phyloP scores from a whole-genome alignment of 2,113 vertebrate genomes.

The Amblyornis subalaris region DNA sequence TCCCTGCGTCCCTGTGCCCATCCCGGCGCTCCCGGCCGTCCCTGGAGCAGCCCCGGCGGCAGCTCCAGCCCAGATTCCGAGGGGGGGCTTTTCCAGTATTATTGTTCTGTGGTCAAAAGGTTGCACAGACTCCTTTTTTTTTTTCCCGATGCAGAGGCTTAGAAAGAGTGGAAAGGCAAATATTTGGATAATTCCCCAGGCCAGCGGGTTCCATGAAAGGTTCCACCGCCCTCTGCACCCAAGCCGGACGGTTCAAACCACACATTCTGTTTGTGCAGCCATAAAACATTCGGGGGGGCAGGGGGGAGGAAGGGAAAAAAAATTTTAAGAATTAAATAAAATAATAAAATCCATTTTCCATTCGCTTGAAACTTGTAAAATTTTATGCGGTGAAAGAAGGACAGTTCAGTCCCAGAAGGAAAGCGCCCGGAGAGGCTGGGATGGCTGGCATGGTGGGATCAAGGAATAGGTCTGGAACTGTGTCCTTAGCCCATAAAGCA shows the following conservation, averaged over 20 bases:
- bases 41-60: not conserved
- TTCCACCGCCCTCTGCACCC: constrained; percentile 90
- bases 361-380: constrained; percentile 90
- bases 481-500: not conserved
- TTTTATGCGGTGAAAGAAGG: constrained; percentile 85
- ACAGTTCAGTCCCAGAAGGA: constrained; percentile 81
- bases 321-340: constrained; percentile 43
- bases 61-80: constrained; percentile 13
- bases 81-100: constrained; percentile 60
- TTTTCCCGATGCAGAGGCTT: constrained; percentile 75
- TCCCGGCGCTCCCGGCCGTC: not conserved
- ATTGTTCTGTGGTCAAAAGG: constrained; percentile 78
- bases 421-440: constrained; percentile 59
- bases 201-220: constrained; percentile 93
- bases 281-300: constrained; percentile 79
- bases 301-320: too few relatives aligned
- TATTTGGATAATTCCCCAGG: constrained; percentile 94
- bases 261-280: constrained; percentile 88
- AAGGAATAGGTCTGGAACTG: not conserved
- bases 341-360: constrained; percentile 84
- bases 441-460: not conserved
- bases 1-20: not conserved
- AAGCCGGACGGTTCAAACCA: constrained; percentile 84
- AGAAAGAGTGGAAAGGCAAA: constrained; percentile 94
- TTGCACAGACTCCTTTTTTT: constrained; percentile 60